Evolutionary conservation across 2,113 vertebrate species (phyloP).

Genomic region (Oncorhynchus keta): DNA sequence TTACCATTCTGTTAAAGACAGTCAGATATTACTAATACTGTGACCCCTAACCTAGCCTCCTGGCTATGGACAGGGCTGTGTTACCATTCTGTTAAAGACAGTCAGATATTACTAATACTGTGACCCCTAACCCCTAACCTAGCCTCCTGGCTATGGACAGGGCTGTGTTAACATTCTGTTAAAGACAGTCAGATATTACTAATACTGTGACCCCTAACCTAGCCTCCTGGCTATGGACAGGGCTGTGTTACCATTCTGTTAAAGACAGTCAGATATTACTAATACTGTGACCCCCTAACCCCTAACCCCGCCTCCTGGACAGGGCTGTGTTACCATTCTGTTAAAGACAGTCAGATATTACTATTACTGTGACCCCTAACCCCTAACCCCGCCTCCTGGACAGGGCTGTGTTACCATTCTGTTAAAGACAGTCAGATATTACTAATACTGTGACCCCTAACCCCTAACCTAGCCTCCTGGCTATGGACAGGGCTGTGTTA

Average conservation of each 20-base stretch:
- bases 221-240: constrained; percentile 87
- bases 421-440: constrained; percentile 1
- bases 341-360: neutral
- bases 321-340: constrained; percentile 97
- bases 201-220: constrained; percentile 52
- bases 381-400: constrained; percentile 76
- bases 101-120: neutral
- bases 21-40: neutral
- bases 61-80: constrained; percentile 84
- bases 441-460: neutral
- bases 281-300: neutral
- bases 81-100: constrained; percentile 85
- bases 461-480: constrained; percentile 80
- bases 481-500: constrained; percentile 94
- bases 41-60: too few species aligned
- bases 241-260: constrained; percentile 95
- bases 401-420: constrained; percentile 97
- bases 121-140: constrained; percentile 52
- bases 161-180: constrained; percentile 94
- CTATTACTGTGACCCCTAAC: neutral
- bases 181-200: neutral
- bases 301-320: constrained; percentile 74
- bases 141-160: constrained; percentile 91
- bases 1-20: constrained; percentile 85
- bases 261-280: neutral